Percentiles rank a stretch among this genome's conserved stretches.
Conservation (phyloP, 2,797 vertebrate species). For the Rhinoraja longicauda region DNA sequence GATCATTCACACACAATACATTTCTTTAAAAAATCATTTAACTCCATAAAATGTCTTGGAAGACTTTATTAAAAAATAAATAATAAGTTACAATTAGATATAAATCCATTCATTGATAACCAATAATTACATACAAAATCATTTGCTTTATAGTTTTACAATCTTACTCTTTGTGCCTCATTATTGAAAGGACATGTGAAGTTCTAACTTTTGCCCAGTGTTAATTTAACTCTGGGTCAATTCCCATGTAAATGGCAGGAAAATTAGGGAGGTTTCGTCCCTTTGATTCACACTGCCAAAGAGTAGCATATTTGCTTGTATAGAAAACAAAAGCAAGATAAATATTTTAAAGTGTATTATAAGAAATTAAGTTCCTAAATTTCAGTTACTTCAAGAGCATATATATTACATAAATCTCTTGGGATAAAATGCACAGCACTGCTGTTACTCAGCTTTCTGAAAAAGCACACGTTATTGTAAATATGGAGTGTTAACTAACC, state of each 20-base stretch:
- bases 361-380: not conserved
- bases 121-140: not conserved
- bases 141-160: constrained; percentile 9
- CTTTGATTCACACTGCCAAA: not conserved
- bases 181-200: no score
- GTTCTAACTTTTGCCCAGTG: not conserved
- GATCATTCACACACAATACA: not conserved
- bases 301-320: no score
- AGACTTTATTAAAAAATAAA: constrained; percentile 4
- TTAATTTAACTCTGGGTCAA: not conserved
- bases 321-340: not conserved
- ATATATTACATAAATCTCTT: not conserved
- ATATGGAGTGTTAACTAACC: not conserved
- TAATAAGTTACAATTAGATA: constrained; percentile 17
- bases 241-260: not conserved
- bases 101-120: not conserved
- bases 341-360: not conserved
- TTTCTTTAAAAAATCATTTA: not conserved
- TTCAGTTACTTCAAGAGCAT: not conserved
- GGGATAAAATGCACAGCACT: constrained; percentile 13
- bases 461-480: not conserved
- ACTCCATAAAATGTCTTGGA: not conserved
- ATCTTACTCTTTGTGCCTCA: not conserved
- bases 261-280: not conserved
- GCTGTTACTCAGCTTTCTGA: constrained; percentile 27